Evolutionary conservation across 2,113 vertebrate genomes (phyloP).

Genomic region (Aspidoscelis tigris): DNA sequence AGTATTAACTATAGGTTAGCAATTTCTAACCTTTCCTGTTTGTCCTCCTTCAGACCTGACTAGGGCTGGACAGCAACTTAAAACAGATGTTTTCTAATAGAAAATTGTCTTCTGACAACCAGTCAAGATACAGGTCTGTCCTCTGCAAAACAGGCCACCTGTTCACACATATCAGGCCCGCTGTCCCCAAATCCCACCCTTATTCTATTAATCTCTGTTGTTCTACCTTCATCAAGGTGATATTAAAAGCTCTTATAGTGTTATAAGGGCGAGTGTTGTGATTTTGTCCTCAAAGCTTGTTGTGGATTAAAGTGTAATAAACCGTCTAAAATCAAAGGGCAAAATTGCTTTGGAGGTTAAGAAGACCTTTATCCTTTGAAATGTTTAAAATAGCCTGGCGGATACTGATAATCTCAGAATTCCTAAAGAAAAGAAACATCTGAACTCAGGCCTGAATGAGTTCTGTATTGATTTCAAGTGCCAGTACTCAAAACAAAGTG

Average conservation of each 20-base stretch:
- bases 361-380: not conserved
- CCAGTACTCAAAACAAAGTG: not conserved
- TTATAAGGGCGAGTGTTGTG: not conserved
- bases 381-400: conserved; percentile 6
- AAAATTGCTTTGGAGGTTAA: not conserved
- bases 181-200: no score
- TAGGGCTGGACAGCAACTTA: no score
- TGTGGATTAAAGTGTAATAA: not conserved
- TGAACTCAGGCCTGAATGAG: conserved; percentile 36
- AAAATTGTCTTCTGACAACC: no score
- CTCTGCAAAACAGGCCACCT: no score
- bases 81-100: no score
- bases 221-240: no score
- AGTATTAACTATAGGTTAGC: no score
- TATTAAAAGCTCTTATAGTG: not conserved
- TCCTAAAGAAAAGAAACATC: conserved; percentile 9
- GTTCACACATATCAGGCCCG: no score
- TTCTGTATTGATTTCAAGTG: conserved; percentile 50
- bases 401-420: not conserved
- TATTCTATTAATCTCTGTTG: not conserved
- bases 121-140: no score
- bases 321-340: not conserved
- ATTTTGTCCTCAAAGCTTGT: not conserved
- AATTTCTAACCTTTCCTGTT: no score
- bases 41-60: no score